Evolutionary conservation across 2,797 vertebrate genomes (phyloP).

Genomic region (Cuniculus paca): DNA sequence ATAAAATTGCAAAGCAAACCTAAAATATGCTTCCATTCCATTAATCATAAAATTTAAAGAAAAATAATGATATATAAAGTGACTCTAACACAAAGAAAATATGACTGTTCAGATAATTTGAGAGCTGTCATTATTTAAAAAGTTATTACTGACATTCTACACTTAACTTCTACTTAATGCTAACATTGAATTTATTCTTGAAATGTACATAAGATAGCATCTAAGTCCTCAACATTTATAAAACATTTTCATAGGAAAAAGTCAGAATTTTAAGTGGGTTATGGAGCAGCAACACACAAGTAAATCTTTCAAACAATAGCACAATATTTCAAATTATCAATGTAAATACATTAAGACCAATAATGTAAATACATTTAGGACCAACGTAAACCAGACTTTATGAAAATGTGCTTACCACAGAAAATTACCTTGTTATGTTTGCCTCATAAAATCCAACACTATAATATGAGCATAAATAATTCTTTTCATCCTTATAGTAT

Average conservation of each 20-base stretch:
- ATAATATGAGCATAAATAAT: conserved; percentile 59
- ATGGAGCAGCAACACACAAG: not conserved
- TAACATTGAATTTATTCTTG: conserved; percentile 40
- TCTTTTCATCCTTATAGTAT: not conserved
- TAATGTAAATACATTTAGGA: conserved; percentile 45
- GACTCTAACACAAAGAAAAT: conserved; percentile 47
- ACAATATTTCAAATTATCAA: conserved; percentile 66
- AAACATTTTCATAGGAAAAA: conserved; percentile 54
- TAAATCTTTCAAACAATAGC: conserved; percentile 60
- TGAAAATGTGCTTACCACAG: conserved; percentile 49
- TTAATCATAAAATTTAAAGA: conserved; percentile 20
- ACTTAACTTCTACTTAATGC: conserved; percentile 21
- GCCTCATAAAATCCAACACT: conserved; percentile 21
- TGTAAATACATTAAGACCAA: conserved; percentile 39
- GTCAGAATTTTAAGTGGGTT: not conserved
- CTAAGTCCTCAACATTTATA: not conserved
- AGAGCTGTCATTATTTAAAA: conserved; percentile 58
- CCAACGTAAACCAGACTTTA: conserved; percentile 53
- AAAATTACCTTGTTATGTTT: conserved; percentile 34
- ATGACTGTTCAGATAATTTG: conserved; percentile 13
- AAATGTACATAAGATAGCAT: conserved; percentile 17
- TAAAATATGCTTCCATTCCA: conserved; percentile 11
- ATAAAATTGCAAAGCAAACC: conserved; percentile 64
- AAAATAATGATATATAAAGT: conserved; percentile 35
- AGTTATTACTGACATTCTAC: conserved; percentile 9